Conservation (phyloP, 2,797 vertebrate genomes). For the Sorex maritimensis region DNA sequence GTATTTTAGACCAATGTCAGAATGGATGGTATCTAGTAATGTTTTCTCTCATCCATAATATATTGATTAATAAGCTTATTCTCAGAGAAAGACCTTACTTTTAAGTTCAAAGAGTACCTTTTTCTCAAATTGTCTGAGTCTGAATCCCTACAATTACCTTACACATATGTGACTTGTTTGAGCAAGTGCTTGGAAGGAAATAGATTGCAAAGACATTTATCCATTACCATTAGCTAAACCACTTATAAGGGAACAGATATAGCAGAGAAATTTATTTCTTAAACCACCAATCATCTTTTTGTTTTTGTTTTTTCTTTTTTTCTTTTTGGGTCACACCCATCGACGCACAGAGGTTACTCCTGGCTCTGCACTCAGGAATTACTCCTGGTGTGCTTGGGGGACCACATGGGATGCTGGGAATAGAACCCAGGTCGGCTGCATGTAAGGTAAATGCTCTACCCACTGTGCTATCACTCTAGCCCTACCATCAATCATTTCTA, state of each 20-base stretch:
- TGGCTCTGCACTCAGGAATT: too few relatives aligned
- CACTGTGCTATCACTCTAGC: too few relatives aligned
- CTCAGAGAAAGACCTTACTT: constrained; percentile 9
- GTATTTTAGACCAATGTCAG: not conserved
- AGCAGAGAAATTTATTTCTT: constrained; percentile 15
- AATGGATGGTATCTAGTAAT: not conserved
- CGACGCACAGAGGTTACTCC: too few relatives aligned
- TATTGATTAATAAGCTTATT: constrained; percentile 8
- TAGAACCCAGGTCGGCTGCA: too few relatives aligned
- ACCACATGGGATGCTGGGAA: too few relatives aligned
- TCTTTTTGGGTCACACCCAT: too few relatives aligned
- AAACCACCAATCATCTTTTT: constrained; percentile 16
- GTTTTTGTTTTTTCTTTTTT: constrained; percentile 32
- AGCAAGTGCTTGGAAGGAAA: constrained; percentile 34
- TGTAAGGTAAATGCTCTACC: too few relatives aligned
- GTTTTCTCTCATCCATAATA: not conserved
- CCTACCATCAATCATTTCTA: not conserved
- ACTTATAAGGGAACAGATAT: not conserved
- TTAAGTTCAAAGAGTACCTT: constrained; percentile 37
- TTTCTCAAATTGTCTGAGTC: constrained; percentile 20
- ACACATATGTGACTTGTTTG: constrained; percentile 58
- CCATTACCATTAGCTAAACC: not conserved
- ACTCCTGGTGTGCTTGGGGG: too few relatives aligned
- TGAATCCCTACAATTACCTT: not conserved
- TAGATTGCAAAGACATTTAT: constrained; percentile 26